phyloP scores from a whole-genome alignment of 1,140 invertebrate genomes.

The Aphaenogaster rudis region DNA sequence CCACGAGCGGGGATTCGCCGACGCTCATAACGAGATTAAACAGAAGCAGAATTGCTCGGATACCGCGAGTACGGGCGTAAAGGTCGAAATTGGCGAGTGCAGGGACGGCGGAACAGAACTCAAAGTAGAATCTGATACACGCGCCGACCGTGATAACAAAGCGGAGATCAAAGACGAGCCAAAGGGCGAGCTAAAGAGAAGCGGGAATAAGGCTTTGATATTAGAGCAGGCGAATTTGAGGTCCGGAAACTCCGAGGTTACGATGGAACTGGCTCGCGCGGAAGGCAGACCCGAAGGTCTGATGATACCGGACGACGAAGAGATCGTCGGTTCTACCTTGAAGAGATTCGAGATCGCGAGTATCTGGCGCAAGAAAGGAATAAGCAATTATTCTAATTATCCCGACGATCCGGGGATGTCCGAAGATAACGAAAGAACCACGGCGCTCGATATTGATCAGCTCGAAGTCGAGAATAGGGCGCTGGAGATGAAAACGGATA shows the following conservation, averaged over 20 bases:
- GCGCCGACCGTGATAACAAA: constrained; percentile 7
- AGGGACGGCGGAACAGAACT: constrained; percentile 1
- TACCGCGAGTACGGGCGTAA: constrained; percentile 15
- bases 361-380: constrained; percentile 35
- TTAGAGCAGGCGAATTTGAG: constrained; percentile 60
- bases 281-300: constrained; percentile 33
- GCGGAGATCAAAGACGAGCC: constrained; percentile 39
- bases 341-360: constrained; percentile 24
- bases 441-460: constrained; percentile 22
- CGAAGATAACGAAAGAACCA: background rate
- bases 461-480: constrained; percentile 40
- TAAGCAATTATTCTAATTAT: constrained; percentile 13
- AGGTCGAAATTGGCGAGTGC: constrained; percentile 37
- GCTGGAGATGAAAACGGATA: constrained; percentile 56
- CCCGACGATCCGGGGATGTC: background rate
- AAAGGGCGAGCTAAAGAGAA: constrained; percentile 46
- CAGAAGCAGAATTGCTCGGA: background rate
- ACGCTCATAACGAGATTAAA: constrained; percentile 18
- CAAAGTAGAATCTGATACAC: constrained; percentile 55
- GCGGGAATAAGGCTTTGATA: constrained; percentile 62
- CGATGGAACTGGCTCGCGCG: constrained; percentile 14
- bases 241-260: constrained; percentile 37
- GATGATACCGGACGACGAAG: background rate
- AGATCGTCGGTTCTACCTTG: background rate
- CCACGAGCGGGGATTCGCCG: background rate